Base-by-base conservation (phyloP, 2,888 invertebrate species). In the Machimus rusticus region DNA sequence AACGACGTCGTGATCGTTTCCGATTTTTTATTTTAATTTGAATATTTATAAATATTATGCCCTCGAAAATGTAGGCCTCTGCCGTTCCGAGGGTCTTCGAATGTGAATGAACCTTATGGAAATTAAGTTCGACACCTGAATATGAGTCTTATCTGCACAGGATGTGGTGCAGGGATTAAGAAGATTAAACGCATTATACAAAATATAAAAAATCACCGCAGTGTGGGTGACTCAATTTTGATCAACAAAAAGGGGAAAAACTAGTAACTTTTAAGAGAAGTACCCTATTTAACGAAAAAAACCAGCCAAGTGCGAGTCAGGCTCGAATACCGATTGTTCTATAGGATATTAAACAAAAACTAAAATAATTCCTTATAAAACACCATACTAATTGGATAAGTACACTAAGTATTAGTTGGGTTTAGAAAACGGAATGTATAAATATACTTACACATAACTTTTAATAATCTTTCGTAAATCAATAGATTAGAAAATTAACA, bases 21-120 rank as follows among this genome's bases (percentile, higher is more conserved):
- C 85, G 85, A 85, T 74, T 85, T 66, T 55, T 55, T n/a, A n/a
- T n/a, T 85, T 74, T 66, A 85, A 85, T 85, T 85, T 85, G 85
- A 85, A 85, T 85, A 85, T 85, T 85, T 85, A 85, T 66, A 66
- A 66, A 66, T 46, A 46, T 46, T 46, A 16, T 51, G 66, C 66
- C 28, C 66, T 66, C 28, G 66, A 66, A 66, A 66, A 66, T 66
- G 66, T 66, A 66, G 28, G 19, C 66, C 66, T 66, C 28, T 66
- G 66, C 28, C 66, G 4, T 66, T 66, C 23, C 2, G 57, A 16
- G 46, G 19, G 12, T 12, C 12, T 79, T 28, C 0, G 14, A 57
- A 57, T 85, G 74, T 39, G 43, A 57, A 82, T 82, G 66, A 23
- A 51, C 31, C 51, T 79, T 28, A 28, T 51, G 51, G 51, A 39